A percentile compares a stretch with the other conserved stretches of the same genome.
phyloP scores from a whole-genome alignment of 2,888 invertebrate genomes.

The Opisthograptis luteolata region DNA sequence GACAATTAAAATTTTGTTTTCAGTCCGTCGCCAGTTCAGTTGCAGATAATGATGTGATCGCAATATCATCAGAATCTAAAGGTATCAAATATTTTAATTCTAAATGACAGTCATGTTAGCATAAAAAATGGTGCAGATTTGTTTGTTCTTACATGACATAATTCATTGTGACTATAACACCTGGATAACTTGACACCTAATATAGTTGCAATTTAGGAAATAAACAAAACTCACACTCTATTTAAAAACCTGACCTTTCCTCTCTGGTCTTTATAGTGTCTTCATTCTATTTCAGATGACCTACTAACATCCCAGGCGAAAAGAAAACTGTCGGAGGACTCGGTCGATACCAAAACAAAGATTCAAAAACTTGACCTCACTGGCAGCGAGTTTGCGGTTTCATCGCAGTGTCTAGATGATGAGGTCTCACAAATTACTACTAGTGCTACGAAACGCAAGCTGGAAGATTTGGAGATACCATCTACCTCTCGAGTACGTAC shows the following conservation, averaged over 20 bases:
- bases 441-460: conserved; percentile 49
- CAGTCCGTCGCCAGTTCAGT: conserved; percentile 42
- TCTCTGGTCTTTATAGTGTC: too few relatives aligned
- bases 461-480: conserved; percentile 53
- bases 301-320: conserved; percentile 50
- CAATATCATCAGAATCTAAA: conserved; percentile 41
- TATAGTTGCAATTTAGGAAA: too few relatives aligned
- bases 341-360: conserved; percentile 56
- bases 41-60: conserved; percentile 36
- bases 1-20: conserved; percentile 16
- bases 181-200: too few relatives aligned
- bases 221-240: too few relatives aligned
- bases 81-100: conserved; percentile 43
- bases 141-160: too few relatives aligned
- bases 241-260: too few relatives aligned
- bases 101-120: too few relatives aligned
- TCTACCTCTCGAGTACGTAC: conserved; percentile 64
- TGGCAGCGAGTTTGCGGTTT: conserved; percentile 52
- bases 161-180: too few relatives aligned
- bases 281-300: conserved; percentile 49
- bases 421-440: conserved; percentile 71
- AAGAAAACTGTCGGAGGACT: conserved; percentile 66
- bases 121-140: too few relatives aligned
- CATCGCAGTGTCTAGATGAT: conserved; percentile 65
- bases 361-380: conserved; percentile 65